A percentile compares a stretch with the other conserved stretches of the same genome.
These are phyloP conservation scores for Salmo trutta DNA, from an alignment of 2,797 vertebrate species.

Conservation along the genomic window DNA sequence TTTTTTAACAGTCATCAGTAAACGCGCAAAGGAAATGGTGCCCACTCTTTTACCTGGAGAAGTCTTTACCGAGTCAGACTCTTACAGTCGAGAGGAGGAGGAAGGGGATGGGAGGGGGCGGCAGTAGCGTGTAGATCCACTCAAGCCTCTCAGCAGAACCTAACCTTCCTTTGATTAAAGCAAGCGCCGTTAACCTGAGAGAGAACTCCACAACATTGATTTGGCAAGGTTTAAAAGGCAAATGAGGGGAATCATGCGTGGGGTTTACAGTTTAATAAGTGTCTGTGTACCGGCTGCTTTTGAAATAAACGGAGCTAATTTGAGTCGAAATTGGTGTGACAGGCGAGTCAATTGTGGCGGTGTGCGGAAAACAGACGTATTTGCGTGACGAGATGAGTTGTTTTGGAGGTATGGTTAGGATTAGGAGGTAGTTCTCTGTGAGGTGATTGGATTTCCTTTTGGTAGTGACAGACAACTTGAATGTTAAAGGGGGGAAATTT, in stretches of 20 bases:
- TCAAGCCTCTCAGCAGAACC: conserved; percentile 67
- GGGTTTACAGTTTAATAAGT: conserved; percentile 82
- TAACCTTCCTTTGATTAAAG: conserved; percentile 69
- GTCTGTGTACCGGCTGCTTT: conserved; percentile 80
- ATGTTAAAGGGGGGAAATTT: neutral
- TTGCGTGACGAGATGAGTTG: conserved; percentile 47
- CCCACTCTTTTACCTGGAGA: conserved; percentile 62
- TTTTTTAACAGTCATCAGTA: conserved; percentile 85
- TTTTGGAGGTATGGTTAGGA: conserved; percentile 62
- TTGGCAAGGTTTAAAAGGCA: conserved; percentile 72
- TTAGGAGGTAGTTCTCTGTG: neutral
- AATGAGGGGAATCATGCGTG: conserved; percentile 68
- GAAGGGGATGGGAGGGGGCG: conserved; percentile 7
- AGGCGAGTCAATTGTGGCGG: conserved; percentile 77
- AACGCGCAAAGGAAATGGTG: conserved; percentile 74
- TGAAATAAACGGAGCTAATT: conserved; percentile 85
- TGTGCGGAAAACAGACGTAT: conserved; percentile 65
- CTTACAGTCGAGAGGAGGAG: conserved; percentile 21
- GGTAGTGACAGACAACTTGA: conserved; percentile 34
- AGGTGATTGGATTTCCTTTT: conserved; percentile 33
- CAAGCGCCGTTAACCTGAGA: conserved; percentile 65
- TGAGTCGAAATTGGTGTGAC: conserved; percentile 80
- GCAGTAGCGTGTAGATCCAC: conserved; percentile 34
- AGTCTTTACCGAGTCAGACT: conserved; percentile 43
- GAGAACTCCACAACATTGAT: conserved; percentile 64